Percentiles rank a stretch among this genome's conserved stretches.
phyloP scores from a whole-genome alignment of 92 coral and sea anemone species.

The Zoanthus sansibaricus region DNA sequence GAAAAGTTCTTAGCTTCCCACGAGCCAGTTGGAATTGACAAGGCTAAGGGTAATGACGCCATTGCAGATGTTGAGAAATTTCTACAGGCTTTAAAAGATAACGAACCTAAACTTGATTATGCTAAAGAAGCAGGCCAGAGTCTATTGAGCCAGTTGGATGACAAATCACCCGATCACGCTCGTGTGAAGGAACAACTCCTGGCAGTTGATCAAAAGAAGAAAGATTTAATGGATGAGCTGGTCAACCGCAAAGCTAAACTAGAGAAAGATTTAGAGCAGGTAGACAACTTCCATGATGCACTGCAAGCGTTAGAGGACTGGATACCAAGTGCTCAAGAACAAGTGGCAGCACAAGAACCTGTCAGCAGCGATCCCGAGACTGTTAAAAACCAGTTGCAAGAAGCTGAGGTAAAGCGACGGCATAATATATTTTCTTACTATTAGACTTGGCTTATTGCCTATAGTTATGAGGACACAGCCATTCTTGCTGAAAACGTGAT shows the following conservation, averaged over 20 bases:
- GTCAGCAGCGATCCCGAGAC: constrained; percentile 89
- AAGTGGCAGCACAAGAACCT: constrained; percentile 86
- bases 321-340: constrained; percentile 85
- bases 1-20: constrained; percentile 73
- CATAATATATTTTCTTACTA: no score
- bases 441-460: no score
- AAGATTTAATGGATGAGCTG: constrained; percentile 71
- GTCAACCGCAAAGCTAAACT: constrained; percentile 67
- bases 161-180: constrained; percentile 79
- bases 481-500: no score
- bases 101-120: constrained; percentile 72
- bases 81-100: constrained; percentile 65
- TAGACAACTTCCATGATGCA: constrained; percentile 89
- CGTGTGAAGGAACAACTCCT: constrained; percentile 77
- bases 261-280: constrained; percentile 75
- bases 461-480: no score
- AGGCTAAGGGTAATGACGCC: constrained; percentile 75
- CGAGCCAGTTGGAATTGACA: constrained; percentile 87
- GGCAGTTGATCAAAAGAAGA: constrained; percentile 72
- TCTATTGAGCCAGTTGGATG: constrained; percentile 73
- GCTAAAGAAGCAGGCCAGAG: constrained; percentile 74
- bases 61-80: constrained; percentile 73
- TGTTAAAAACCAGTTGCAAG: constrained; percentile 88
- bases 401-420: constrained; percentile 76
- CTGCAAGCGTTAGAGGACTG: constrained; percentile 81